phyloP scores from a whole-genome alignment of 1,140 invertebrate genomes.

The Ceratina calcarata region DNA sequence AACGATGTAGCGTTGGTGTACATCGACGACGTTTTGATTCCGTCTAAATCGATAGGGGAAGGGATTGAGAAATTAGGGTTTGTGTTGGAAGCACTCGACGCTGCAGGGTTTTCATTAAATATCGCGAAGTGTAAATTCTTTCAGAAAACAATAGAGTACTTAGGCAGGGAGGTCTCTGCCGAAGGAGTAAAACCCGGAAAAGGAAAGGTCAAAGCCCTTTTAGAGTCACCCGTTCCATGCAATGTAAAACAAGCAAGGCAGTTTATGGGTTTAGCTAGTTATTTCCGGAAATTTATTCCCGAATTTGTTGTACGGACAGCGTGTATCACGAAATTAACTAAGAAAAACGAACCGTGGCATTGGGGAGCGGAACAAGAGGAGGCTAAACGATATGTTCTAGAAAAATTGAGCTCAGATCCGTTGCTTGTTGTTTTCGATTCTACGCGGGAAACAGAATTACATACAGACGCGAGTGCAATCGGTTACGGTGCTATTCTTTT shows the following conservation, averaged over 20 bases:
- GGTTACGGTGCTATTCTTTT: not conserved
- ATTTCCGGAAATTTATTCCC: constrained; percentile 12
- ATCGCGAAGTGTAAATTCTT: not conserved
- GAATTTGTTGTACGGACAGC: not conserved
- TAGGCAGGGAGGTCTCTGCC: not conserved
- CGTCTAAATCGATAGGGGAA: not conserved
- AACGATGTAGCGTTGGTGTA: not conserved
- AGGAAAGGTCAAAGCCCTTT: not conserved
- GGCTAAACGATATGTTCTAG: not conserved
- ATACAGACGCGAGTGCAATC: constrained; percentile 4
- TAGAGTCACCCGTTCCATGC: not conserved
- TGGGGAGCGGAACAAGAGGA: constrained; percentile 5
- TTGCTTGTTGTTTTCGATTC: not conserved
- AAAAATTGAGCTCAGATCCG: not conserved
- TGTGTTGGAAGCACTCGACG: too few relatives aligned
- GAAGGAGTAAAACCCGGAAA: not conserved
- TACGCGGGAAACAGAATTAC: not conserved
- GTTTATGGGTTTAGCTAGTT: constrained; percentile 13
- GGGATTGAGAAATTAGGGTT: too few relatives aligned
- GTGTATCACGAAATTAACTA: not conserved
- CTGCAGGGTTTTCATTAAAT: constrained; percentile 13
- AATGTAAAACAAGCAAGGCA: not conserved
- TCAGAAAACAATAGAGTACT: not conserved
- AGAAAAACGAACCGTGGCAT: not conserved
- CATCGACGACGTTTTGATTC: constrained; percentile 18